Base-by-base conservation (phyloP, 2,888 invertebrate genomes). In the Agrilus cyanescens region DNA sequence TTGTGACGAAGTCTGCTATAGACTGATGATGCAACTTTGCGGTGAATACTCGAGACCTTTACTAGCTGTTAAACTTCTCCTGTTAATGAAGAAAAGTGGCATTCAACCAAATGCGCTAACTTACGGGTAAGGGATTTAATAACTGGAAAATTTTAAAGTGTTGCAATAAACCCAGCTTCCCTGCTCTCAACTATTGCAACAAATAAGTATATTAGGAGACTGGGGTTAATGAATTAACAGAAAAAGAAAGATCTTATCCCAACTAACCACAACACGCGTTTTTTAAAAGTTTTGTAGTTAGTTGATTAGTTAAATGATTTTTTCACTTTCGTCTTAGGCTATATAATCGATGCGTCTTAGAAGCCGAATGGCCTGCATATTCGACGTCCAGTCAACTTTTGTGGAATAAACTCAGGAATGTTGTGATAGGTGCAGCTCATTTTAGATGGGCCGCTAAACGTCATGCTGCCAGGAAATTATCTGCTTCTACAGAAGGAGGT, bases 21-120 rank as follows among this genome's bases (percentile, higher is more conserved):
- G 98, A 46, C 87, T 96, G 40, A 87, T 98, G 82, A 95, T 98
- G 90, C 95, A 97, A 67, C 73, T 98, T 16, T 98, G 97, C 68
- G 95, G 97, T 5, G 82, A 88, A 50, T 89, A 95, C 63, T 88
- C 89, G 44, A 78, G 91, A 59, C 97, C 98, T 0, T 84, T 93
- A 43, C 69, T 98, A 56, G 97, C 98, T 2, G 95, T 97, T 1
- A 90, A 93, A 58, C 69, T 90, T 37, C 70, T 90, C 54, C 85
- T 89, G 59, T 77, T 90, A 35, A 94, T 95, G 93, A 93, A 93
- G 65, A 78, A 87, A 14, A 85, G 85, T 32, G 93, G 93, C 0
- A 76, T 98, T 32, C 90, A 91, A 59, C 95, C 96, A 1, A 98
- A 98, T 65, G 98, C 98, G 8, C 80, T 98, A 40, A 98, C 98